Evolutionary conservation across 2,113 vertebrate species (phyloP), one percentile per base, ranked within the genome.

Genomic region (Periophthalmus modestus): DNA sequence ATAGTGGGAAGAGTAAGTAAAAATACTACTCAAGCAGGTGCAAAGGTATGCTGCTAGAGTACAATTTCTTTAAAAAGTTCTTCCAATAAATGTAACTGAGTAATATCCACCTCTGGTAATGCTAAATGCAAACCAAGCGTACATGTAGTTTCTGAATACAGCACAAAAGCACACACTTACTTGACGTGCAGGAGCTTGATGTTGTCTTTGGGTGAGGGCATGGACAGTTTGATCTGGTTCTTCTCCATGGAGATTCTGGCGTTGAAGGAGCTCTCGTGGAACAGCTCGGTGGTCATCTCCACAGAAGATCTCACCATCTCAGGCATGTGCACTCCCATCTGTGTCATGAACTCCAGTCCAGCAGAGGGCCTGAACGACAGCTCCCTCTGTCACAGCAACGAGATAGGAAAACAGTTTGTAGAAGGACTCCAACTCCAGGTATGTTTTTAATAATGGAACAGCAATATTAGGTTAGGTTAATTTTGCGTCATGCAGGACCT

Each of bases 251-350:
- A 85, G 69, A 96, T 14, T 18, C 82, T 92, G 10, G 93, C 92
- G 57, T 94, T 91, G 69, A 94, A 73, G 61, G 88, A 79, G 75
- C 93, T 95, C 71, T 98, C 96, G 5, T 96, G 96, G 88, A 95
- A 97, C 50, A 98, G 74, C 79, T 92, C 95, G 72, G 94, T 94
- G 82, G 94, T 95, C 89, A 96, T 92, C 73, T 96, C 94, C 47
- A 97, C 91, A 0, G 92, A 89, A 2, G 90, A 95, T 71, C 19
- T 93, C 15, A 94, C 80, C 78, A 96, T 96, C 75, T 95, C 92
- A 2, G 96, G 97, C 12, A 96, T 69, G 43, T 94, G 77, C 73
- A 95, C 85, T 82, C 95, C 95, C 86, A 97, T 82, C 48, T 94
- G 80, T 16, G 95, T 97, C 75, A 95, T 90, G 84, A 97, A 95